Percentiles rank a stretch among this genome's conserved stretches.
phyloP scores from a whole-genome alignment of 2,113 vertebrate genomes.

The Melanocharis versteri region DNA sequence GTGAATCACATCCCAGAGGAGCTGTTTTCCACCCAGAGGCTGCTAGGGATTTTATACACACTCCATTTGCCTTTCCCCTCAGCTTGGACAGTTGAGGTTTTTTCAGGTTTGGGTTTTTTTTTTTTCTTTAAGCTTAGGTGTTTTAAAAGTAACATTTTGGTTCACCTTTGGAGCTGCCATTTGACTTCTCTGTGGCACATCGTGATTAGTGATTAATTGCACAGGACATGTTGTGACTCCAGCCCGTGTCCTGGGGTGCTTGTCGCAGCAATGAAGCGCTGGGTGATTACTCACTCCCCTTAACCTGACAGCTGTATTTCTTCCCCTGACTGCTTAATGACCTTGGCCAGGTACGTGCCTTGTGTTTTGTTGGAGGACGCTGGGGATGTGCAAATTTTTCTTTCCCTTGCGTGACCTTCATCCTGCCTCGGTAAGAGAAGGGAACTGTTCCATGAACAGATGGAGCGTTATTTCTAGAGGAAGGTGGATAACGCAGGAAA shows the following conservation, averaged over 20 bases:
- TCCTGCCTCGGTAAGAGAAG: neutral
- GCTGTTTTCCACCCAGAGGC: neutral
- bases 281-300: slow-evolving; percentile 44
- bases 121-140: neutral
- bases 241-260: slow-evolving; percentile 50
- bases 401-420: neutral
- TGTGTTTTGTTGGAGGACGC: neutral
- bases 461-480: slow-evolving; percentile 20
- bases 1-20: neutral
- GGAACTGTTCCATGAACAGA: slow-evolving; percentile 17
- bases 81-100: neutral
- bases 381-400: neutral
- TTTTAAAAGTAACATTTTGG: neutral
- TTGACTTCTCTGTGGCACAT: neutral
- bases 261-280: slow-evolving; percentile 55
- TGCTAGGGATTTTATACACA: neutral
- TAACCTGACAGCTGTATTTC: slow-evolving; percentile 63
- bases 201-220: slow-evolving; percentile 51
- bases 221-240: slow-evolving; percentile 39
- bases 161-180: slow-evolving; percentile 29
- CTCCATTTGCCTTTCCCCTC: slow-evolving; percentile 20
- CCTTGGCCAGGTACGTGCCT: slow-evolving; percentile 25
- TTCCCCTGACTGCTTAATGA: neutral
- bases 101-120: neutral
- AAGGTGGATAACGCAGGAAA: slow-evolving; percentile 41